Evolutionary conservation across 2,113 vertebrate genomes (phyloP).

Genomic region (Odobenus rosmarus): DNA sequence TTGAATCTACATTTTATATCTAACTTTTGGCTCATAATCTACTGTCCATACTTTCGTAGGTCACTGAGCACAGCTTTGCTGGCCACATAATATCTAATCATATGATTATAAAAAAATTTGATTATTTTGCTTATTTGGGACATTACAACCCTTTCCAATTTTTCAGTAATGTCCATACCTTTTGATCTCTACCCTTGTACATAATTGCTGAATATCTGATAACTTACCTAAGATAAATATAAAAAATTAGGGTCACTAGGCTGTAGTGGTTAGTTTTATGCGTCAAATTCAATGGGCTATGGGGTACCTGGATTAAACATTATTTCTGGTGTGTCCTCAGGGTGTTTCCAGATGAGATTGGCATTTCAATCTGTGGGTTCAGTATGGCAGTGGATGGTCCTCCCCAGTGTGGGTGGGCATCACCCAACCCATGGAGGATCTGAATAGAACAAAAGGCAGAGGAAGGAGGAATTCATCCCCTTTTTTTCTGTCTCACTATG

Average conservation of each 20-base stretch:
- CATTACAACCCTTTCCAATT: not conserved
- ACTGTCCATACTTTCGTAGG: not conserved
- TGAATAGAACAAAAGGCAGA: not conserved
- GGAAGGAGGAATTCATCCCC: not conserved
- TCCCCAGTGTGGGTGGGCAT: too few species aligned
- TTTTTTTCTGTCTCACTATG: not conserved
- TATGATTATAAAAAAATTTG: not conserved
- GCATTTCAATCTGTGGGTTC: not conserved
- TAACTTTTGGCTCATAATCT: not conserved
- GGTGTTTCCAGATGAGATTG: not conserved
- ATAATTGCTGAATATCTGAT: not conserved
- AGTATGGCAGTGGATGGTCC: not conserved
- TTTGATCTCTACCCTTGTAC: not conserved
- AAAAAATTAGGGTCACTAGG: not conserved
- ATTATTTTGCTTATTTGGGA: not conserved
- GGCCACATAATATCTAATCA: not conserved
- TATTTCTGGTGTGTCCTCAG: not conserved
- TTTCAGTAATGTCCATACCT: not conserved
- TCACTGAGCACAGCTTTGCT: not conserved
- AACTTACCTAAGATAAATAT: not conserved
- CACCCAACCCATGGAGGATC: fast-evolving
- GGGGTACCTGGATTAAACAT: not conserved
- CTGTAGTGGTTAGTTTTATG: not conserved
- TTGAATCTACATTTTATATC: not conserved
- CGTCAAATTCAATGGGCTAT: not conserved